A percentile compares a stretch with the other conserved stretches of the same genome.
Evolutionary conservation across 1,140 invertebrate genomes (phyloP).

Genomic region (Oryzaephilus surinamensis): DNA sequence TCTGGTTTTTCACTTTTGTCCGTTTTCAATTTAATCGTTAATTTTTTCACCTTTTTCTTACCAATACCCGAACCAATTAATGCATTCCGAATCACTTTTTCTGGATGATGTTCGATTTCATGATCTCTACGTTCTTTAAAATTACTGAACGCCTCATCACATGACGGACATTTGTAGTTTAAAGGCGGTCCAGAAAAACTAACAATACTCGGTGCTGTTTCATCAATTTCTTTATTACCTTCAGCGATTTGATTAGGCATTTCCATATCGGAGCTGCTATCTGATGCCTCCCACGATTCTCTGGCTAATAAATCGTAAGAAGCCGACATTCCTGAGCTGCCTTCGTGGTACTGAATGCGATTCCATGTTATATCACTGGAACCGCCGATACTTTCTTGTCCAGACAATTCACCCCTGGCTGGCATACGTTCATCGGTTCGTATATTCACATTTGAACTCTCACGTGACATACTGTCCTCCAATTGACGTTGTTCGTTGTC

Average conservation of each 20-base stretch:
- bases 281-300: slow-evolving; percentile 55
- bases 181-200: slow-evolving; percentile 23
- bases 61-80: slow-evolving; percentile 20
- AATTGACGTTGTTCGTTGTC: slow-evolving; percentile 35
- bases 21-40: slow-evolving; percentile 28
- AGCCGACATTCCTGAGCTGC: slow-evolving; percentile 39
- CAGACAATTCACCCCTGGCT: slow-evolving; percentile 66
- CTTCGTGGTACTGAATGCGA: slow-evolving; percentile 29
- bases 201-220: slow-evolving; percentile 21
- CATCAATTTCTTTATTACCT: slow-evolving; percentile 18
- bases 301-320: slow-evolving; percentile 55
- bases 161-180: slow-evolving; percentile 47
- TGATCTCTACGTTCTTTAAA: slow-evolving; percentile 55
- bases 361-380: slow-evolving; percentile 29
- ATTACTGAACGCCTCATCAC: slow-evolving; percentile 49
- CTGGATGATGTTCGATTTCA: slow-evolving; percentile 38
- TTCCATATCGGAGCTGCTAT: slow-evolving; percentile 51
- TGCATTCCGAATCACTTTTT: slow-evolving; percentile 12
- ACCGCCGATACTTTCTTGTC: slow-evolving; percentile 66
- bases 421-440: slow-evolving; percentile 76
- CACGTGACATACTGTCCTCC: slow-evolving; percentile 45
- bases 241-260: slow-evolving; percentile 17
- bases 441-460: slow-evolving; percentile 62
- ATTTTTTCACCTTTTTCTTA: slow-evolving; percentile 27
- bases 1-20: slow-evolving; percentile 19